A percentile compares a stretch with the other conserved stretches of the same genome.
Conservation (phyloP, 2,113 vertebrate genomes). For the Herpailurus yagouaroundi region DNA sequence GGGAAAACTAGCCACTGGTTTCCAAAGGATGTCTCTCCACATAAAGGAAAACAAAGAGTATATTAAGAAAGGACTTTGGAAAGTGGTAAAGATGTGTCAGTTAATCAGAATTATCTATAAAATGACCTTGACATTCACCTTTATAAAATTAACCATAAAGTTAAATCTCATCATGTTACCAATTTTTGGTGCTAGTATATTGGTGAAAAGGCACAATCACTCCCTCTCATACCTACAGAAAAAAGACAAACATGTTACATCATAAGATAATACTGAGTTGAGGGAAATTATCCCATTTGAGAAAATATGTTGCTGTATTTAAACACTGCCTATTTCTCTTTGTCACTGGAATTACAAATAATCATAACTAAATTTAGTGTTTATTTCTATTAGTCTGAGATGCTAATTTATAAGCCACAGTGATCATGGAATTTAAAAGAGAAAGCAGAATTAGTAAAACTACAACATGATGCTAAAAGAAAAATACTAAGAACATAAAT, state of each 20-base stretch:
- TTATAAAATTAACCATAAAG: constrained; percentile 29
- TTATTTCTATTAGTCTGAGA: not conserved
- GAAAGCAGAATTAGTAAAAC: not conserved
- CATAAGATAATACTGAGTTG: not conserved
- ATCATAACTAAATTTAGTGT: not conserved
- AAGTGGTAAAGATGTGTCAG: not conserved
- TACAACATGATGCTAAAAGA: not conserved
- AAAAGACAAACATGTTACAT: not conserved
- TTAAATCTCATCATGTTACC: not conserved
- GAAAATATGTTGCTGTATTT: not conserved
- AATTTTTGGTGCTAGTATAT: not conserved
- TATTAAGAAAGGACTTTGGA: constrained; percentile 19
- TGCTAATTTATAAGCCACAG: not conserved
- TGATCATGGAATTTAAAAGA: not conserved
- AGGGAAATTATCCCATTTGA: not conserved
- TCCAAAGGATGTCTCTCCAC: not conserved
- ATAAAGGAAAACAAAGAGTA: not conserved
- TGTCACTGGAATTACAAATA: not conserved
- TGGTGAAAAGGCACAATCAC: not conserved
- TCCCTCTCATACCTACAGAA: not conserved
- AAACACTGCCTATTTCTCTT: not conserved
- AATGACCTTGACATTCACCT: not conserved
- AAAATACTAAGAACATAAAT: not conserved
- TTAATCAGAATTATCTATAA: not conserved
- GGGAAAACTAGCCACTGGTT: not conserved